Evolutionary conservation across 2,113 vertebrate species (phyloP).

Genomic region (Cacatua alba): DNA sequence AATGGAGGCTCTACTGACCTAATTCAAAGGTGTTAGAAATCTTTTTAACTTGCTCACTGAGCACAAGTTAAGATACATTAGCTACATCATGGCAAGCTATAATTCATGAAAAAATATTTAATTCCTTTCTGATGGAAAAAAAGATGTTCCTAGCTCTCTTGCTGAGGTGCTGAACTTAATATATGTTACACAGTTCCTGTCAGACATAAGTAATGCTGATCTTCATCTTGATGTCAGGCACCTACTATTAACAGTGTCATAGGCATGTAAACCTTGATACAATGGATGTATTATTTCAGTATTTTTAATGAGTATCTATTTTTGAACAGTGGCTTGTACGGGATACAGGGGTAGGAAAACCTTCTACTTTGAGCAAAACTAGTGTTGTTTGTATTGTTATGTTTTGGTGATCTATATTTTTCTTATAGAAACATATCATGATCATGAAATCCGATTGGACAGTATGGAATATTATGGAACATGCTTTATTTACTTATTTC

Average conservation of each 20-base stretch:
- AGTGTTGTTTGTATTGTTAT: background rate
- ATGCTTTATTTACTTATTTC: background rate
- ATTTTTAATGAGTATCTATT: background rate
- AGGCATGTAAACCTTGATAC: background rate
- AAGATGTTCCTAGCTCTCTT: constrained; percentile 31
- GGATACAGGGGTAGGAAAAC: background rate
- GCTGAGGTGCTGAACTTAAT: constrained; percentile 28
- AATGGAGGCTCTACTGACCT: background rate
- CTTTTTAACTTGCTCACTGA: constrained; percentile 17
- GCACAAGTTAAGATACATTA: constrained; percentile 45
- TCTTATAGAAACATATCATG: background rate
- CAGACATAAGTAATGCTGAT: constrained; percentile 15
- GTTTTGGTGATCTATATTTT: background rate
- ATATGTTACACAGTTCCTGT: background rate
- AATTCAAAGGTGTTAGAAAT: background rate
- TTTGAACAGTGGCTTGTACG: background rate
- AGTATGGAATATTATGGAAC: background rate
- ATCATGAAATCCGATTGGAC: background rate
- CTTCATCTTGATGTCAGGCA: background rate
- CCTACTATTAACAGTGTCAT: background rate
- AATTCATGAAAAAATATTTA: constrained; percentile 57
- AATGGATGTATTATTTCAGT: background rate
- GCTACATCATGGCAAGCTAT: constrained; percentile 6
- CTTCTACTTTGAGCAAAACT: background rate
- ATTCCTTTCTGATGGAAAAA: constrained; percentile 57